These are phyloP conservation scores for Nilaparvata lugens DNA, from an alignment of 1,140 invertebrate genomes.

Conservation along the genomic window DNA sequence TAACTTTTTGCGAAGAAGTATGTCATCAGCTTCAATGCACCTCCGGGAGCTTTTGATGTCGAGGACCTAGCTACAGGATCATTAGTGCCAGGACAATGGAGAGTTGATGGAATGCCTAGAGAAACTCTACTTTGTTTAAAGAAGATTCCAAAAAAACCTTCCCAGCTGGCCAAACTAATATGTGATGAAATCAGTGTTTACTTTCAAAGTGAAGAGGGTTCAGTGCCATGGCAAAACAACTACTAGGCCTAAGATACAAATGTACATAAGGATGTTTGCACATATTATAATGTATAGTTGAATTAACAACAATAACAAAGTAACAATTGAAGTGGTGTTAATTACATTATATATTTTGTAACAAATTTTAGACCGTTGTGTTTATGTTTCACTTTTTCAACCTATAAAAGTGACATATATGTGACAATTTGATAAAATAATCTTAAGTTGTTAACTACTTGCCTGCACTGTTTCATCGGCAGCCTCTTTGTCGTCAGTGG, in stretches of 20 bases:
- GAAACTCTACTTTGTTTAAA: conserved; percentile 12
- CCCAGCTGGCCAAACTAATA: conserved; percentile 7
- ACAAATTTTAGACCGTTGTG: conserved; percentile 9
- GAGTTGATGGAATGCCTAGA: conserved; percentile 9
- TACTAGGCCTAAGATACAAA: conserved; percentile 4
- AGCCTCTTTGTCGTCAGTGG: too few species aligned
- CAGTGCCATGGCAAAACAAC: conserved; percentile 14
- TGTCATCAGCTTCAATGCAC: conserved; percentile 18
- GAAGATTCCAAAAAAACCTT: conserved; percentile 10
- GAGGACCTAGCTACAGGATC: conserved; percentile 18
- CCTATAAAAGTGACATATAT: too few species aligned
- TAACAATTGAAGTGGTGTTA: not conserved
- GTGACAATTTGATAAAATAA: too few species aligned
- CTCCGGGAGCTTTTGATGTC: conserved; percentile 24
- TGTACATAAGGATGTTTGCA: too few species aligned
- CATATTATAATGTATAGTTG: too few species aligned
- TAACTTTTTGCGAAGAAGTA: conserved; percentile 31
- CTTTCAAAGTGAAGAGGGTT: conserved; percentile 11
- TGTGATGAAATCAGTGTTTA: conserved; percentile 9
- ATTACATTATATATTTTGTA: not conserved
- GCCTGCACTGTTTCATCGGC: too few species aligned
- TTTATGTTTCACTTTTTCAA: conserved; percentile 2
- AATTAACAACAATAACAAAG: not conserved
- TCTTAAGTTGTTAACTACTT: too few species aligned
- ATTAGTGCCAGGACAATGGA: conserved; percentile 11